Evolutionary conservation across 2,113 vertebrate genomes (phyloP), one percentile per base, ranked within the genome.

Genomic region (Perca fluviatilis): DNA sequence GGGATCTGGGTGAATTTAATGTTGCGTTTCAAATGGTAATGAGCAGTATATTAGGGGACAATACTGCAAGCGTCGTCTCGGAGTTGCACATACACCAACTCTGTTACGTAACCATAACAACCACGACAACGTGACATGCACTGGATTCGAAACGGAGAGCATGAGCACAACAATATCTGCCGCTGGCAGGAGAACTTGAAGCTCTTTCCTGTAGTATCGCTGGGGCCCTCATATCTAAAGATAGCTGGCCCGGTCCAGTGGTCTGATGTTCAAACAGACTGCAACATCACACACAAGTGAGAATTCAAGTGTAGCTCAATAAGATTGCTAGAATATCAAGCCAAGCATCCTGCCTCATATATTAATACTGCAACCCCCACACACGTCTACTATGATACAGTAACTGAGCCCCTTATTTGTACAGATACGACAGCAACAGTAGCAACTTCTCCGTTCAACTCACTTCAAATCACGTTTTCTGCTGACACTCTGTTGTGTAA

Each of bases 101-200:
- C 67, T 68, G 60, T 93, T 89, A 87, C 56, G 56, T 92, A 91
- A 91, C 85, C 83, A 88, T 86, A 85, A 92, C 88, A 88, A 91
- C 88, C 70, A 79, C n/a, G n/a, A 75, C 85, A 87, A 90, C 67
- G 73, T 83, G 77, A 86, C 81, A 65, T 84, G 85, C 69, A 25
- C 56, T 72, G 68, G 71, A 69, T 79, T 79, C 14, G 16, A 67
- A 85, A 66, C 65, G 0, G 53, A 84, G 77, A 67, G 73, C 82
- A 84, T 3, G 18, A 85, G 67, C 57, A 63, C 69, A 72, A 74
- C 61, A 25, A 23, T 70, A 51, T 83, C 66, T 1, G 47, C 77
- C 3, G n/a, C 76, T 77, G 62, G 77, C 79, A 76, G 69, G 67
- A 86, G 72, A 78, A 78, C 81, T 69, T 69, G 73, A 82, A 46